These are phyloP conservation scores for Glyptemys insculpta DNA, from an alignment of 2,797 vertebrate genomes.

Conservation along the genomic window DNA sequence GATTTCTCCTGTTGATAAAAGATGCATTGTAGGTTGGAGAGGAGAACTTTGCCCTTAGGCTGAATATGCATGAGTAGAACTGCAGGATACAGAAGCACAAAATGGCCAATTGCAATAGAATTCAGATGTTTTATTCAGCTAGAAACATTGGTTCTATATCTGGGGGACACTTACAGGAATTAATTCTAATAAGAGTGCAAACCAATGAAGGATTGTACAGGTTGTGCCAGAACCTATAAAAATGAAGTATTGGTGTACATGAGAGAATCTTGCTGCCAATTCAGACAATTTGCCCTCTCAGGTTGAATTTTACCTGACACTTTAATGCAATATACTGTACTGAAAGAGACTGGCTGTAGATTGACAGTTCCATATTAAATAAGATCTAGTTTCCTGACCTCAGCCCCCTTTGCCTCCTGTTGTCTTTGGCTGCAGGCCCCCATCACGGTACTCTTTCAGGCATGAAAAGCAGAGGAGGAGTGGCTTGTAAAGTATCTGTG, in stretches of 20 bases:
- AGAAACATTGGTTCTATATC: not conserved
- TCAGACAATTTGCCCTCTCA: not conserved
- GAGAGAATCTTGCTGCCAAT: not conserved
- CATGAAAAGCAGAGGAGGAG: not conserved
- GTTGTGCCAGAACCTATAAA: not conserved
- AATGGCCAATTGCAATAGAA: constrained; percentile 19
- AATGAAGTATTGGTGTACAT: not conserved
- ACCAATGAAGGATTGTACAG: constrained; percentile 1
- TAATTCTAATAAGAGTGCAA: not conserved
- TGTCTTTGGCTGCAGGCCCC: not conserved
- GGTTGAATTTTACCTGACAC: constrained; percentile 42
- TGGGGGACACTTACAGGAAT: not conserved
- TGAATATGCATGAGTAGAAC: rapidly evolving
- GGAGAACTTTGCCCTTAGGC: not conserved
- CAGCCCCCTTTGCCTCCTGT: not conserved
- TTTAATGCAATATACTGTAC: not conserved
- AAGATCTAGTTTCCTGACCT: not conserved
- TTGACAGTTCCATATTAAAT: not conserved
- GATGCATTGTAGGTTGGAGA: not conserved
- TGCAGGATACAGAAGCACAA: not conserved
- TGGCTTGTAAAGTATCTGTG: not conserved
- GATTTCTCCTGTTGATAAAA: not conserved
- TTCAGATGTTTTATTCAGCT: constrained; percentile 33
- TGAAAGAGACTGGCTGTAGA: not conserved
- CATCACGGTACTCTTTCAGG: not conserved